Conservation (phyloP, 2,113 vertebrate species). For the Paramisgurnus dabryanus region DNA sequence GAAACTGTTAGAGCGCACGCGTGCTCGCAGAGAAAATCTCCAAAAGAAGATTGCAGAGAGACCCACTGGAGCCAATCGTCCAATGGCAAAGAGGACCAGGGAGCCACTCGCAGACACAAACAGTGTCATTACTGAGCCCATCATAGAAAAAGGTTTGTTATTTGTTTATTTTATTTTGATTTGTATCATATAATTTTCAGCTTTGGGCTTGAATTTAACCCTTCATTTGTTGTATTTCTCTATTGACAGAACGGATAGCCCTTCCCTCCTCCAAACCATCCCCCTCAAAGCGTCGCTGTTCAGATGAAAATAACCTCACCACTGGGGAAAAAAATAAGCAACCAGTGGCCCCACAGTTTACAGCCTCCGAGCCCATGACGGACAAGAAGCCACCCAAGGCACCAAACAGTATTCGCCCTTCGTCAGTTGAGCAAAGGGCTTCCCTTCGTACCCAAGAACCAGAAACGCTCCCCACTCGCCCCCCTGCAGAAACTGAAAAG, state of each 20-base stretch:
- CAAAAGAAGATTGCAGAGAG: slow-evolving; percentile 94
- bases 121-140: slow-evolving; percentile 66
- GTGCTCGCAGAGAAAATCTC: slow-evolving; percentile 93
- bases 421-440: slow-evolving; percentile 18
- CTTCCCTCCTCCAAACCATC: slow-evolving; percentile 85
- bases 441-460: slow-evolving; percentile 29
- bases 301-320: slow-evolving; percentile 69
- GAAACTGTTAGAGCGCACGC: slow-evolving; percentile 95
- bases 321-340: slow-evolving; percentile 77
- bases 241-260: slow-evolving; percentile 56
- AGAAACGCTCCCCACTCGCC: slow-evolving; percentile 11
- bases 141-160: slow-evolving; percentile 76
- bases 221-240: no score
- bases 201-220: background rate
- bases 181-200: background rate
- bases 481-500: slow-evolving; percentile 29
- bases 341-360: slow-evolving; percentile 53
- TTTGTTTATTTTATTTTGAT: background rate
- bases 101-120: slow-evolving; percentile 88
- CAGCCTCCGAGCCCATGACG: slow-evolving; percentile 62
- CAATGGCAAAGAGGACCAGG: slow-evolving; percentile 78
- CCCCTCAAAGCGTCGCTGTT: slow-evolving; percentile 88
- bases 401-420: slow-evolving; percentile 32
- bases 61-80: slow-evolving; percentile 71
- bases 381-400: slow-evolving; percentile 63